phyloP scores from a whole-genome alignment of 2,113 vertebrate species.

The Oplegnathus fasciatus region DNA sequence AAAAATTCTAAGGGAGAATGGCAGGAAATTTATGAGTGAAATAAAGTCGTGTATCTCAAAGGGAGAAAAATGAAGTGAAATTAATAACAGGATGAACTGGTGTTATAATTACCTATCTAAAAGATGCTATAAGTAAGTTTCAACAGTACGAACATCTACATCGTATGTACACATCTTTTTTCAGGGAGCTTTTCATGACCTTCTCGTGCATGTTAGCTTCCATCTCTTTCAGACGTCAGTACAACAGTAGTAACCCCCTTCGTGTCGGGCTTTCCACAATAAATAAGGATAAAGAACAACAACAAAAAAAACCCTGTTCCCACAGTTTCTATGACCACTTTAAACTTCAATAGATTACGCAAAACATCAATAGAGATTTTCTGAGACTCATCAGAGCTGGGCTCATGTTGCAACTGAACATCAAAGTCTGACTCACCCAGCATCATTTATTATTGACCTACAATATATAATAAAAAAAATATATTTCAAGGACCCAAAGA shows the following conservation, averaged over 20 bases:
- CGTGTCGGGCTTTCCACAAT: neutral
- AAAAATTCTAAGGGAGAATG: neutral
- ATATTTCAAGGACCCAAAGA: neutral
- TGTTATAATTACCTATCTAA: neutral
- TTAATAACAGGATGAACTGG: neutral
- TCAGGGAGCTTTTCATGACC: neutral
- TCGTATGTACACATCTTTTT: neutral
- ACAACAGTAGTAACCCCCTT: neutral
- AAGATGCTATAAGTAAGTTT: neutral
- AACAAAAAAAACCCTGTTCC: neutral
- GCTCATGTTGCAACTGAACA: neutral
- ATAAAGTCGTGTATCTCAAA: neutral
- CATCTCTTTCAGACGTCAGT: neutral
- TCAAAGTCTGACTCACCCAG: slow-evolving; percentile 4
- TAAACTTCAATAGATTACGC: neutral
- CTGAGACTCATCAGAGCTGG: neutral
- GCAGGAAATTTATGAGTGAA: neutral
- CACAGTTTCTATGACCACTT: neutral
- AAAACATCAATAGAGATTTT: neutral
- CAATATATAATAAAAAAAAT: neutral
- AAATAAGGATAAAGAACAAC: neutral
- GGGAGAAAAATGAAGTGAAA: neutral
- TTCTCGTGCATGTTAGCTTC: slow-evolving; percentile 1
- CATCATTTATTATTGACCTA: slow-evolving; percentile 3
- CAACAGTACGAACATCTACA: neutral